Percentiles rank a stretch among this genome's conserved stretches.
These are phyloP conservation scores for Amphimallon solstitiale DNA, from an alignment of 2,888 invertebrate species.

Conservation along the genomic window DNA sequence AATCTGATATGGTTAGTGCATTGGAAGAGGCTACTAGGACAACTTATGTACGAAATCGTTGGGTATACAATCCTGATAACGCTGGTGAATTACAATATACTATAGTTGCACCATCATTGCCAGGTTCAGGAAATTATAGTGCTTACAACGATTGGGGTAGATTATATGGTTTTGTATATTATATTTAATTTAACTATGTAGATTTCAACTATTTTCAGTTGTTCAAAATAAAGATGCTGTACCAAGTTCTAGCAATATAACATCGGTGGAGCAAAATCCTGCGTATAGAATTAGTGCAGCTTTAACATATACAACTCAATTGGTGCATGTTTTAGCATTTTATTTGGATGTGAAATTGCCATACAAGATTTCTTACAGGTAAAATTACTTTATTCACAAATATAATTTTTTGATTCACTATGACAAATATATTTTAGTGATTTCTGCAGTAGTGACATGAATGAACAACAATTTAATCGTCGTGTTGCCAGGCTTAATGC, in stretches of 20 bases:
- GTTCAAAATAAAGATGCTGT: constrained; percentile 67
- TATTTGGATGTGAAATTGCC: constrained; percentile 86
- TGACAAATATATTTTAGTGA: constrained; percentile 69
- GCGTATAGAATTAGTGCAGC: constrained; percentile 82
- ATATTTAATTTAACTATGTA: background rate
- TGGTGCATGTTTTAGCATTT: constrained; percentile 83
- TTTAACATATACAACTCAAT: constrained; percentile 86
- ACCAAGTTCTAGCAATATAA: constrained; percentile 65
- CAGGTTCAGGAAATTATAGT: constrained; percentile 85
- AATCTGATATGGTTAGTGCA: constrained; percentile 57
- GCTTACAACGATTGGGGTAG: constrained; percentile 82
- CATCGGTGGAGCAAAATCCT: constrained; percentile 72
- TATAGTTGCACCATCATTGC: constrained; percentile 85
- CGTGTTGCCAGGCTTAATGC: constrained; percentile 82
- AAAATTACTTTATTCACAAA: constrained; percentile 28
- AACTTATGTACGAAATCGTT: constrained; percentile 81
- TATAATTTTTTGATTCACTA: background rate
- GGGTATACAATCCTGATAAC: constrained; percentile 77
- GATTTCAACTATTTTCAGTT: constrained; percentile 58
- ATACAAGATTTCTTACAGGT: constrained; percentile 76
- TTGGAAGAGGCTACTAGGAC: constrained; percentile 80
- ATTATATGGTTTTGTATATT: background rate
- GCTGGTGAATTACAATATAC: constrained; percentile 76
- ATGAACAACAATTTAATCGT: constrained; percentile 76
- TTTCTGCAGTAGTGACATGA: constrained; percentile 79